phyloP scores from a whole-genome alignment of 2,113 vertebrate genomes.

The Festucalex cinctus region DNA sequence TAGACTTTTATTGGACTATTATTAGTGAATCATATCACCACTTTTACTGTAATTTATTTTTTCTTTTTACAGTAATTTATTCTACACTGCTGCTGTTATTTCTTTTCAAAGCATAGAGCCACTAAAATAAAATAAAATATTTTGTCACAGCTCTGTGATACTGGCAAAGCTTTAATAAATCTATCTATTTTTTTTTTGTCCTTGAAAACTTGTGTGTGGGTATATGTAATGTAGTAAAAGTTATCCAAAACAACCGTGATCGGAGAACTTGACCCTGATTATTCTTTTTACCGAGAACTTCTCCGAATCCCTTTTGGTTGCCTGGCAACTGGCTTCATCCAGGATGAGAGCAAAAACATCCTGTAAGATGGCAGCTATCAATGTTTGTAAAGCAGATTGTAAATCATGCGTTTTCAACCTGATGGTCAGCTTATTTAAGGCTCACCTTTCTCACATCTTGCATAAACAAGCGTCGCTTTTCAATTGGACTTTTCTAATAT shows the following conservation, averaged over 20 bases:
- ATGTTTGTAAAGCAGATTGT: slow-evolving; percentile 7
- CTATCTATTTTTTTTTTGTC: background rate
- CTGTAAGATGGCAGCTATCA: background rate
- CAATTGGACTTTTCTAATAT: slow-evolving; percentile 1
- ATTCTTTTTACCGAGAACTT: background rate
- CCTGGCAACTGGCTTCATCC: slow-evolving; percentile 27
- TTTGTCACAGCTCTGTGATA: background rate
- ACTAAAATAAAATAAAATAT: too few relatives aligned
- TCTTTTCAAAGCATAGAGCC: too few relatives aligned
- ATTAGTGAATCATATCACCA: too few relatives aligned
- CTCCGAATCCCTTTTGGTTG: slow-evolving; percentile 12
- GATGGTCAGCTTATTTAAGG: background rate
- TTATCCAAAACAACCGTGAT: background rate
- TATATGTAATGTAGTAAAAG: background rate
- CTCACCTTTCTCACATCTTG: background rate
- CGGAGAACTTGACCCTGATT: background rate
- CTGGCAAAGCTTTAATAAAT: background rate
- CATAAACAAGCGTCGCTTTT: background rate
- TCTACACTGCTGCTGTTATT: too few relatives aligned
- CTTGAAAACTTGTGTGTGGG: background rate
- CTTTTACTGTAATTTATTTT: too few relatives aligned
- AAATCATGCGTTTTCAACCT: background rate
- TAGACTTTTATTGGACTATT: too few relatives aligned
- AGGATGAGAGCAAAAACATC: slow-evolving; percentile 3
- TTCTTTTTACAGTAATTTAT: too few relatives aligned